Base-by-base conservation (phyloP, 1,140 invertebrate genomes). In the Scaptomyza montana region DNA sequence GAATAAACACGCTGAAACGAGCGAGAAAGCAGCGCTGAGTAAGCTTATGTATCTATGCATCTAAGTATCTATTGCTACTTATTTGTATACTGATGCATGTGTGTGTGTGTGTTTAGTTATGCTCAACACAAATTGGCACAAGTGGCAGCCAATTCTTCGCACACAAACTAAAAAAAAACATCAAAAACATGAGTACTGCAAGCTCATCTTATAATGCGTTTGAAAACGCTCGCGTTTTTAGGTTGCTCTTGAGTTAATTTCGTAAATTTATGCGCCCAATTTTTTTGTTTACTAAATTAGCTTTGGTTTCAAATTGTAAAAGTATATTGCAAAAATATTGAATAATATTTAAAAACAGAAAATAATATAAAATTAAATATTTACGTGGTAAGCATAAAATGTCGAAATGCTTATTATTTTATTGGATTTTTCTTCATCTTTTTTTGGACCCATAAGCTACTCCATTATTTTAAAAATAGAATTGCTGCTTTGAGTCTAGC, bases 1-100 rank as follows among this genome's bases (percentile, higher is more conserved):
- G 78, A 87, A 87, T 87, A 87, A 89, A 89, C 84, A 89, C 82
- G 84, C 84, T 76, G 76, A 72, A 72, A 56, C 51, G 51, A 19
- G 64, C 78, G 75, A 85, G 81, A 85, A 85, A 85, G 81, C 74
- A 71, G 61, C 59, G 33, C 28, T 10, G 46, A 41, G 21, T 46
- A 62, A 66, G 45, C 59, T 50, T 41, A 43, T 59, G 55, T 60
- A 60, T 49, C 19, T 50, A 36, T 33, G 30, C 30, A 33, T 6
- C 30, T 33, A 33, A 33, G 55, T 60, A 60, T 49, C 61, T 77
- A 74, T 36, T 36, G 55, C 46, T 62, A 77, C 21, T 51, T 39
- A 21, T 62, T 10, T 47, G 16, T 30, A 6, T 30, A 30, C 30
- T 5, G 30, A 0, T 33, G 30, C 7, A 7, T 33, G 30, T 33